These are phyloP conservation scores for Kryptopterus vitreolus DNA, from an alignment of 2,797 vertebrate species.

Conservation along the genomic window DNA sequence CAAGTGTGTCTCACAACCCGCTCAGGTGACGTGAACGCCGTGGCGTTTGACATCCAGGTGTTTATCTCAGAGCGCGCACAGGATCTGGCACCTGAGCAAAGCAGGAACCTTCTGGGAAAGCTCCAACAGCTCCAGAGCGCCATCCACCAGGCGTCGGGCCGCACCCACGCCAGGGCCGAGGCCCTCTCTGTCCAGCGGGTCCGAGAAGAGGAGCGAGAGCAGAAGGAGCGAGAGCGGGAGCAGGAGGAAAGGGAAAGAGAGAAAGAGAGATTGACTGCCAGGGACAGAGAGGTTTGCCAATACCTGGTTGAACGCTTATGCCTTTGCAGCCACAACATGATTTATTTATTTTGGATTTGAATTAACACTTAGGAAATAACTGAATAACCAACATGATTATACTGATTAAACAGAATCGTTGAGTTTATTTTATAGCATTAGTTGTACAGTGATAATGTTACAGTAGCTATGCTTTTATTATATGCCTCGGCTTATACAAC, in stretches of 20 bases:
- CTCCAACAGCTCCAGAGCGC: conserved; percentile 85
- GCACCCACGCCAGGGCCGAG: conserved; percentile 68
- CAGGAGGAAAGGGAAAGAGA: conserved; percentile 57
- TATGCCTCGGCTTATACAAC: conserved; percentile 31
- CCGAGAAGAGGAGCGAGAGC: conserved; percentile 63
- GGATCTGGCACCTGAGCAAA: conserved; percentile 86
- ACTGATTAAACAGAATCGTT: neutral
- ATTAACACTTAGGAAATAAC: neutral
- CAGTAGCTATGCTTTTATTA: conserved; percentile 4
- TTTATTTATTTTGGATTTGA: conserved; percentile 5
- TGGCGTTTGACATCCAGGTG: conserved; percentile 82
- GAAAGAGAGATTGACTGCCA: conserved; percentile 61
- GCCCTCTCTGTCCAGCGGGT: conserved; percentile 75
- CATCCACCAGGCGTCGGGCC: conserved; percentile 79
- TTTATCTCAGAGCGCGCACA: conserved; percentile 90
- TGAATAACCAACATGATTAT: neutral
- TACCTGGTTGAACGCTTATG: conserved; percentile 40
- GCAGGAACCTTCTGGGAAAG: conserved; percentile 80
- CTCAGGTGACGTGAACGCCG: conserved; percentile 75
- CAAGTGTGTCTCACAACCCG: conserved; percentile 72
- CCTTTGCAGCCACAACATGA: neutral
- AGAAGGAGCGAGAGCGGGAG: conserved; percentile 58
- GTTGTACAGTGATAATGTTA: conserved; percentile 16
- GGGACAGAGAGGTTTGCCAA: conserved; percentile 80
- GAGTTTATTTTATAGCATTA: neutral